Conservation (phyloP, 2,888 invertebrate species). For the Hesperia comma region DNA sequence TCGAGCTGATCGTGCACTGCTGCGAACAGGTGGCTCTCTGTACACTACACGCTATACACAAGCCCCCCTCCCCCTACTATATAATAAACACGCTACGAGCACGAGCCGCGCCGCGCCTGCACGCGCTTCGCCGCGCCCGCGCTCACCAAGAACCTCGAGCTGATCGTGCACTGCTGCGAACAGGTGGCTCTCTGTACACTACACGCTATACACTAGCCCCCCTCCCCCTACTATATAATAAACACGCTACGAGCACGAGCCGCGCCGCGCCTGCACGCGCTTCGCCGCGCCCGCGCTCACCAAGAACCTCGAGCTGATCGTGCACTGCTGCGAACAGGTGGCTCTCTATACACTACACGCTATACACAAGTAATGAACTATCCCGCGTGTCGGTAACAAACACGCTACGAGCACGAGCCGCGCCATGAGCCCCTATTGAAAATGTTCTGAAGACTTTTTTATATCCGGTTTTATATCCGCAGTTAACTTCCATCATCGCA, state of each 20-base stretch:
- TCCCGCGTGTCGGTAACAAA: too few species aligned
- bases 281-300: conserved; percentile 94
- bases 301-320: conserved; percentile 95
- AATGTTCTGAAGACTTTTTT: too few species aligned
- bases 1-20: conserved; percentile 94
- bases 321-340: conserved; percentile 96
- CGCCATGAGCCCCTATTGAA: too few species aligned
- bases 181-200: conserved; percentile 83
- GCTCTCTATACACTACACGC: too few species aligned
- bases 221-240: too few species aligned
- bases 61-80: too few species aligned
- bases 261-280: conserved; percentile 85
- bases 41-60: too few species aligned
- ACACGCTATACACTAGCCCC: too few species aligned
- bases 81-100: conserved; percentile 86
- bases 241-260: conserved; percentile 86
- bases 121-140: conserved; percentile 93
- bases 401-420: conserved; percentile 86
- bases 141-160: conserved; percentile 94
- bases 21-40: conserved; percentile 89
- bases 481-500: too few species aligned
- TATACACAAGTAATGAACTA: too few species aligned
- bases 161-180: conserved; percentile 96
- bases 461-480: too few species aligned
- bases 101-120: conserved; percentile 85